Evolutionary conservation across 1,140 invertebrate species (phyloP).

Genomic region (Drosophila virilis): DNA sequence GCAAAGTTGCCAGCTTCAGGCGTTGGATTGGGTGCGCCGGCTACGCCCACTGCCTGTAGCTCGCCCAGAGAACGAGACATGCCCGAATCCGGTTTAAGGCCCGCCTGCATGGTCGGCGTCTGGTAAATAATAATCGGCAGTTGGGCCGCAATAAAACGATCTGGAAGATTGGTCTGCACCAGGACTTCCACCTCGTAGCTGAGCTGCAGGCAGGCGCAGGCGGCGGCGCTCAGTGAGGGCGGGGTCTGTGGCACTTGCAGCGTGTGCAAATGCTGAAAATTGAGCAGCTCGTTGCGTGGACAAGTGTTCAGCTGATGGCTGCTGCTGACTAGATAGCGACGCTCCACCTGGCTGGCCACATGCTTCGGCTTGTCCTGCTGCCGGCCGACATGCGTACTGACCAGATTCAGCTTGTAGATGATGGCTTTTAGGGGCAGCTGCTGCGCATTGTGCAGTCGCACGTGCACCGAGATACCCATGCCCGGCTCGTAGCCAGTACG

Average conservation of each 20-base stretch:
- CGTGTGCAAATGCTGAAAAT: slow-evolving; percentile 69
- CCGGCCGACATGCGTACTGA: slow-evolving; percentile 51
- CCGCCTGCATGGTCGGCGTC: slow-evolving; percentile 52
- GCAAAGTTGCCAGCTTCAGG: slow-evolving; percentile 21
- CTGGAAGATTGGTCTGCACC: slow-evolving; percentile 67
- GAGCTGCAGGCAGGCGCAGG: slow-evolving; percentile 89
- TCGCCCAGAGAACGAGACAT: slow-evolving; percentile 10
- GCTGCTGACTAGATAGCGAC: slow-evolving; percentile 85
- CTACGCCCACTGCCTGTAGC: background rate
- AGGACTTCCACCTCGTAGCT: slow-evolving; percentile 88
- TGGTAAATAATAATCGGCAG: slow-evolving; percentile 86
- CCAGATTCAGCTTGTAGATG: slow-evolving; percentile 84
- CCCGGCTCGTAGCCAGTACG: slow-evolving; percentile 66
- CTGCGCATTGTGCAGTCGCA: slow-evolving; percentile 60
- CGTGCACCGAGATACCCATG: slow-evolving; percentile 62
- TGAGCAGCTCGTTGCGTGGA: slow-evolving; percentile 83
- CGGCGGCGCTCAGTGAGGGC: slow-evolving; percentile 87
- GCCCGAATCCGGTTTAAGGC: background rate
- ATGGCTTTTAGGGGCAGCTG: slow-evolving; percentile 84
- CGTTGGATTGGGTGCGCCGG: slow-evolving; percentile 44
- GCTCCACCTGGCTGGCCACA: slow-evolving; percentile 73
- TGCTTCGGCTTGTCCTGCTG: slow-evolving; percentile 54
- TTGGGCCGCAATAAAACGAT: slow-evolving; percentile 84
- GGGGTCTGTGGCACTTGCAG: slow-evolving; percentile 88
- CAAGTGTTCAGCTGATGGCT: slow-evolving; percentile 84